phyloP scores from a whole-genome alignment of 2,888 invertebrate species.

The Pasiphila rectangulata region DNA sequence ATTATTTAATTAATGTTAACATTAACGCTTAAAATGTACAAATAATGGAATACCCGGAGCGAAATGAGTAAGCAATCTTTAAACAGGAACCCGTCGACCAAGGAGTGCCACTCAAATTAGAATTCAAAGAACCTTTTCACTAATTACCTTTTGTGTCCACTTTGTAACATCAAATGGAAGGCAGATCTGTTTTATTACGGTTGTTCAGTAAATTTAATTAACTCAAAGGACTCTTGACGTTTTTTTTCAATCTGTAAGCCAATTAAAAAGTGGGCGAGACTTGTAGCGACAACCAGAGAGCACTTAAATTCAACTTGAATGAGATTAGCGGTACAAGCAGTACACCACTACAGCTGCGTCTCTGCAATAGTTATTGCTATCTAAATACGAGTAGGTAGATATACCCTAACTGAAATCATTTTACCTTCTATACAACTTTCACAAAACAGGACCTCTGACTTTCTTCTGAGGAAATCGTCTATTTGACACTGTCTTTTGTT shows the following conservation, averaged over 20 bases:
- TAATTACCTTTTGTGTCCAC: slow-evolving; percentile 50
- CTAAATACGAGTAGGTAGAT: too few species aligned
- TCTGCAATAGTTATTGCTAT: too few species aligned
- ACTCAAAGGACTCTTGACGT: slow-evolving; percentile 60
- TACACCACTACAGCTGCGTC: not conserved
- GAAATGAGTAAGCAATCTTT: slow-evolving; percentile 11
- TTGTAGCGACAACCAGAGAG: slow-evolving; percentile 63
- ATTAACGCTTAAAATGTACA: not conserved
- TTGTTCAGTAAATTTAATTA: slow-evolving; percentile 72
- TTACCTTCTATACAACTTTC: too few species aligned
- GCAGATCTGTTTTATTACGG: slow-evolving; percentile 53
- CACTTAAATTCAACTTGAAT: slow-evolving; percentile 52
- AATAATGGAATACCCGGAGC: not conserved
- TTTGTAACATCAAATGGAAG: slow-evolving; percentile 49
- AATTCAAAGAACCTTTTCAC: slow-evolving; percentile 35
- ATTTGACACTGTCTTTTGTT: too few species aligned
- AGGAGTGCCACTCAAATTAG: slow-evolving; percentile 19
- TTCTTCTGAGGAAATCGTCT: too few species aligned
- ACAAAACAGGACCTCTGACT: too few species aligned
- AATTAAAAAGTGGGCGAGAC: slow-evolving; percentile 72
- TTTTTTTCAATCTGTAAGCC: slow-evolving; percentile 70
- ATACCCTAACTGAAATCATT: too few species aligned
- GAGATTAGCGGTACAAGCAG: slow-evolving; percentile 42
- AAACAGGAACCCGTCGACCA: slow-evolving; percentile 3
- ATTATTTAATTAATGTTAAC: not conserved